These are phyloP conservation scores for Myotis myotis DNA, from an alignment of 2,797 vertebrate species.

Conservation along the genomic window DNA sequence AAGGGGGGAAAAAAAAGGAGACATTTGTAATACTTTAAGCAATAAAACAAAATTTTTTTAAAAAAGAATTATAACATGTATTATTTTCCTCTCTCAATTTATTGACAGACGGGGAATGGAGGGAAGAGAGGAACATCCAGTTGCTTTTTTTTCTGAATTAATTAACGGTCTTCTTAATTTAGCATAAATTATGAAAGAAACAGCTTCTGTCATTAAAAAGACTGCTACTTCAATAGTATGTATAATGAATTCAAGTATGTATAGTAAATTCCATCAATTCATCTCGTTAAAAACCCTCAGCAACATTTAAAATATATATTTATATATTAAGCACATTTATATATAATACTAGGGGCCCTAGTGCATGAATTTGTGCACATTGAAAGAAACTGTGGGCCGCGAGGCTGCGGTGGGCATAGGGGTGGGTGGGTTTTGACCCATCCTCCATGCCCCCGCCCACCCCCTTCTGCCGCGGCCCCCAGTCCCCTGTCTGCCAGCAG, in stretches of 20 bases:
- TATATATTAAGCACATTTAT: background rate
- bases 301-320: background rate
- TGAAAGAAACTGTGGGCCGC: too few relatives aligned
- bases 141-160: constrained; percentile 8
- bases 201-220: constrained; percentile 33
- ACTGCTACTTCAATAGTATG: background rate
- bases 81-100: constrained; percentile 8
- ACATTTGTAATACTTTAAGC: too few relatives aligned
- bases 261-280: background rate
- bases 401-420: too few relatives aligned
- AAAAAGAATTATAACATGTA: background rate
- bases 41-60: too few relatives aligned
- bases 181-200: constrained; percentile 41
- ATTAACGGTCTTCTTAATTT: constrained; percentile 30
- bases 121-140: background rate
- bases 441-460: too few relatives aligned
- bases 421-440: too few relatives aligned
- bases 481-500: too few relatives aligned
- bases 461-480: too few relatives aligned
- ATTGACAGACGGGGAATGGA: background rate
- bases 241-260: background rate
- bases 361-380: too few relatives aligned
- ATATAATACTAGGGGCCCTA: background rate
- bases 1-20: too few relatives aligned
- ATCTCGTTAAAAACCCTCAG: background rate